Conservation (phyloP, 1,140 invertebrate species). For the Holotrichia oblita region DNA sequence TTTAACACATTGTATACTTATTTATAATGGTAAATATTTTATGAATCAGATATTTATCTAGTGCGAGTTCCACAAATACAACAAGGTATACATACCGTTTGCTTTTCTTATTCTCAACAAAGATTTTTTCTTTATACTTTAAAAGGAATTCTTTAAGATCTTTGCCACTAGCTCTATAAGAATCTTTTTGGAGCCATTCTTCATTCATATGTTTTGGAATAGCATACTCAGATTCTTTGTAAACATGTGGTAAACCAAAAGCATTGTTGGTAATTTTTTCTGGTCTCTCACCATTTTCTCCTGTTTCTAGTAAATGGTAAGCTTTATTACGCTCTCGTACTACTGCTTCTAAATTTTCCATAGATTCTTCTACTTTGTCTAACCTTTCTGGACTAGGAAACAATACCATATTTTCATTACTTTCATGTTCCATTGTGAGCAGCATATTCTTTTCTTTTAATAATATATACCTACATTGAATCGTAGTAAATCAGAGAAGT, state of each 20-base stretch:
- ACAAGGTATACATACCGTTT: background rate
- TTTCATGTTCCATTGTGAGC: slow-evolving; percentile 93
- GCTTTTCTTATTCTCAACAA: slow-evolving; percentile 65
- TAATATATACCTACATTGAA: slow-evolving; percentile 79
- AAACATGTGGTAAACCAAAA: slow-evolving; percentile 68
- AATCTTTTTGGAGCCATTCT: slow-evolving; percentile 67
- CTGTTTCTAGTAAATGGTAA: slow-evolving; percentile 90
- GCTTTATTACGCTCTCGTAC: slow-evolving; percentile 93
- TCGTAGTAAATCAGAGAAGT: background rate
- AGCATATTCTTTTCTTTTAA: slow-evolving; percentile 98
- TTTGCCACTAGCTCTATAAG: slow-evolving; percentile 57
- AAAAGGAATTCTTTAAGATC: slow-evolving; percentile 73
- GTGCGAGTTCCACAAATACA: no score
- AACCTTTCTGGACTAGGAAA: slow-evolving; percentile 96
- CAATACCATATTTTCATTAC: slow-evolving; percentile 71
- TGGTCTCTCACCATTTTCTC: slow-evolving; percentile 81
- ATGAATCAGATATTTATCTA: no score
- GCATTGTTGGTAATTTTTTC: slow-evolving; percentile 66
- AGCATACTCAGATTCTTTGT: slow-evolving; percentile 64
- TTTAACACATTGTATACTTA: no score
- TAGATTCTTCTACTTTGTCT: slow-evolving; percentile 95
- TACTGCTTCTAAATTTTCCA: slow-evolving; percentile 93
- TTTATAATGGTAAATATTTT: no score
- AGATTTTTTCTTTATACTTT: slow-evolving; percentile 73
- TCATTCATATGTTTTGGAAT: slow-evolving; percentile 70